Conservation (phyloP, 1,140 invertebrate genomes). For the Batillaria attramentaria region DNA sequence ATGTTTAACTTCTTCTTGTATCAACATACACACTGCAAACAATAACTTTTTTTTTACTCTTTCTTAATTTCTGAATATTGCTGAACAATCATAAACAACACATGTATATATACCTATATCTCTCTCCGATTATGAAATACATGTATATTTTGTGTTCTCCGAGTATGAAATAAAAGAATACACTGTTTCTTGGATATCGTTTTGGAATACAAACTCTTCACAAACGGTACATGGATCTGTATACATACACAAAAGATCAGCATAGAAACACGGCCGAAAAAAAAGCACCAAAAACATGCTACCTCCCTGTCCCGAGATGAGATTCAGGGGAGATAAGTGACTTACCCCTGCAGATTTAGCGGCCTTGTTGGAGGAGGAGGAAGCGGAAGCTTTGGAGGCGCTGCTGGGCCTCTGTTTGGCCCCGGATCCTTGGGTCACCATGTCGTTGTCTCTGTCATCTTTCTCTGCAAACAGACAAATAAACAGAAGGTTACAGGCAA, state of each 20-base stretch:
- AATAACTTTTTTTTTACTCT: too few species aligned
- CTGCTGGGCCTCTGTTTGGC: slow-evolving; percentile 19
- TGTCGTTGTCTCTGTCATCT: slow-evolving; percentile 13
- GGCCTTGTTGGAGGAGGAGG: slow-evolving; percentile 16
- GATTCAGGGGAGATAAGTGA: neutral
- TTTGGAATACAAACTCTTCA: slow-evolving; percentile 1
- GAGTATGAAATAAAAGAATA: neutral
- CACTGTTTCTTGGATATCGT: neutral
- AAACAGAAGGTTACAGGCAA: too few species aligned
- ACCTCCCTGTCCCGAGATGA: too few species aligned
- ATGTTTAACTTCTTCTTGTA: too few species aligned
- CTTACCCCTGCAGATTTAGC: slow-evolving; percentile 26
- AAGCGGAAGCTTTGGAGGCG: slow-evolving; percentile 20
- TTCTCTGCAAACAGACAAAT: slow-evolving; percentile 10
- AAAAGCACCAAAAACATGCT: neutral
- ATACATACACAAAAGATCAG: neutral
- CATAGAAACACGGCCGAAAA: neutral
- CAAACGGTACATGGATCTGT: neutral
- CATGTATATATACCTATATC: too few species aligned
- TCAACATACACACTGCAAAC: too few species aligned
- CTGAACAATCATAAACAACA: too few species aligned
- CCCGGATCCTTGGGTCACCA: slow-evolving; percentile 11
- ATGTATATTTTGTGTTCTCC: too few species aligned
- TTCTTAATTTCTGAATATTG: too few species aligned
- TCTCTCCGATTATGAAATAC: too few species aligned